Evolutionary conservation across 2,797 vertebrate species (phyloP).

Genomic region (Lepilemur septentrionalis): DNA sequence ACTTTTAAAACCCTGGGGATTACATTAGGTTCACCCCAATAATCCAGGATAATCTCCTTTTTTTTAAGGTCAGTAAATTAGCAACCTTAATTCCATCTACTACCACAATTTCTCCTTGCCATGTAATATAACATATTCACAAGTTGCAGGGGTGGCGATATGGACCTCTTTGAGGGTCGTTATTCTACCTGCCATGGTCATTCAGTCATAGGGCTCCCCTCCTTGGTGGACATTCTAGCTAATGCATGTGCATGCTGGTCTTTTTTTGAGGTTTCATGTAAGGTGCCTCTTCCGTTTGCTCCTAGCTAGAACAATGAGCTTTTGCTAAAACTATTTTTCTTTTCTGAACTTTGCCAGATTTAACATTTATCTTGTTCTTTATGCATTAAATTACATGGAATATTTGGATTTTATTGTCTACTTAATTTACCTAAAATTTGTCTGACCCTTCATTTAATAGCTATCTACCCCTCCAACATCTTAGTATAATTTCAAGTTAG

Average conservation of each 20-base stretch:
- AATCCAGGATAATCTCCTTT: not conserved
- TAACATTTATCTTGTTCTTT: not conserved
- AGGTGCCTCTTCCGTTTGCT: not conserved
- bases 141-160: not conserved
- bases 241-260: too few relatives aligned
- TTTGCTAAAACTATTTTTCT: not conserved
- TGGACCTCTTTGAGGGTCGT: not conserved
- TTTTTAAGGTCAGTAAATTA: not conserved
- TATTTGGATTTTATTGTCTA: not conserved
- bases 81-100: not conserved
- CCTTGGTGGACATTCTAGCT: not conserved
- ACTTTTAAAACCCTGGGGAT: not conserved
- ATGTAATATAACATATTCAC: not conserved
- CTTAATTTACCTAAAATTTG: not conserved
- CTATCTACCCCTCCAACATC: not conserved
- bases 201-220: not conserved
- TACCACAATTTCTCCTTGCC: not conserved
- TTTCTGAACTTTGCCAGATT: not conserved
- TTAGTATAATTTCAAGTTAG: not conserved
- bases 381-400: not conserved
- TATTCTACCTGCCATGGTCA: not conserved
- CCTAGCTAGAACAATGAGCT: not conserved
- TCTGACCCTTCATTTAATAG: not conserved
- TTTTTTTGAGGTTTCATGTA: not conserved
- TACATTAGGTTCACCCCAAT: not conserved